Percentiles rank a stretch among this genome's conserved stretches.
Conservation (phyloP, 2,888 invertebrate species). For the Polyommatus iphigenia region DNA sequence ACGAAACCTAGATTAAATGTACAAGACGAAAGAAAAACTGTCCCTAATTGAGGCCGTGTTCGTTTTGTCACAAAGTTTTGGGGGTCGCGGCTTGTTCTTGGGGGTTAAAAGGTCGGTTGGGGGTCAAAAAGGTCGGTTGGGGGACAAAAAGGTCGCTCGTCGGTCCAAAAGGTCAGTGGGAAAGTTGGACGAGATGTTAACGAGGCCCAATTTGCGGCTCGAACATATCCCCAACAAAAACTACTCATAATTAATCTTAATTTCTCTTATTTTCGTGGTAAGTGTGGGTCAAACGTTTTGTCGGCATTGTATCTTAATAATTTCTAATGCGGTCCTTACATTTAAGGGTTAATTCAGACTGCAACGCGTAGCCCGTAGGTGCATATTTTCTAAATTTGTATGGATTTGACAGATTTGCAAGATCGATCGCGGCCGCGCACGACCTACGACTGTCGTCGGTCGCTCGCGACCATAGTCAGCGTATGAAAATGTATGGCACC, state of each 20-base stretch:
- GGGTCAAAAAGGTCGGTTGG: not conserved
- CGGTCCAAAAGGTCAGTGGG: not conserved
- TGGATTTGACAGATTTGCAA: no score
- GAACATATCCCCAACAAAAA: conserved; percentile 40
- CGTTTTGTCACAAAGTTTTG: conserved; percentile 66
- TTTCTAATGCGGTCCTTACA: no score
- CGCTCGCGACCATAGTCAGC: no score
- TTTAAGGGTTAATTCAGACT: no score
- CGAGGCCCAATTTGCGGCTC: conserved; percentile 71
- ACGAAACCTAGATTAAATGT: not conserved
- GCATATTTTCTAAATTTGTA: no score
- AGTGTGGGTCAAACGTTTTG: no score
- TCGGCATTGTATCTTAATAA: no score
- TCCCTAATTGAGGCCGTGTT: conserved; percentile 71
- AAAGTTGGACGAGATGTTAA: conserved; percentile 60
- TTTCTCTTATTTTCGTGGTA: not conserved
- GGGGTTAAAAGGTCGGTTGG: not conserved
- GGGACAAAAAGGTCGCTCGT: not conserved
- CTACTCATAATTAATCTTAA: conserved; percentile 21
- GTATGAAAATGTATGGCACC: no score
- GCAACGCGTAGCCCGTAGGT: no score
- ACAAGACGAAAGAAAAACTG: not conserved
- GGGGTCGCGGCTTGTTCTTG: conserved; percentile 58
- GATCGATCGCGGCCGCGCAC: no score
- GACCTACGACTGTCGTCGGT: no score